Evolutionary conservation across 2,113 vertebrate genomes (phyloP), one percentile per base, ranked within the genome.

Genomic region (Empidonax alnorum): DNA sequence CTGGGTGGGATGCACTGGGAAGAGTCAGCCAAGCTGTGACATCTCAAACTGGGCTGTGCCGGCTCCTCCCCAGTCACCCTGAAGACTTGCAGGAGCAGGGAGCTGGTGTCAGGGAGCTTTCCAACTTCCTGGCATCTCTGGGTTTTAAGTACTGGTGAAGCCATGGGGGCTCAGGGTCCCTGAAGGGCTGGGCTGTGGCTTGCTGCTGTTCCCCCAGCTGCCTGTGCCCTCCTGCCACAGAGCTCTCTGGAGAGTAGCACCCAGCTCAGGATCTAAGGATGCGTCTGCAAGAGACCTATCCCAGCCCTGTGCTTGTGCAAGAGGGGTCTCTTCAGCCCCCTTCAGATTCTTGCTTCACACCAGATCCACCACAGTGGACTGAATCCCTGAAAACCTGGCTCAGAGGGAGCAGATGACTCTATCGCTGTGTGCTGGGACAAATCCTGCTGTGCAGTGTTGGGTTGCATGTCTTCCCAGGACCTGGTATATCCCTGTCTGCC

Each of bases 351-450:
- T 41, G 39, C 39, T 41, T 41, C 39, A 41, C 39, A 41, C 39
- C 39, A 41, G 39, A 41, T 41, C 39, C 39, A 41, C 39, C 1
- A 4, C 11, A 25, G 41, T 28, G 41, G 50, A 4, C 37, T 53
- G 59, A 11, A 71, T 75, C 31, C 30, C 39, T 0, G 0, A 65
- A 91, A 94, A 73, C 4, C 8, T 12, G 22, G 0, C 37, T 73
- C 0, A 1, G 23, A 35, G 30, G 63, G 53, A 39, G 27, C 0
- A 0, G 24, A 6, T 2, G 0, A 16, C 5, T 17, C 17, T 14
- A 1, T 9, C 7, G 24, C 0, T 1, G 3, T 20, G 30, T 22
- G 14, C 16, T 1, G 5, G 41, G 55, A 69, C 71, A 93, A 10
- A 27, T 5, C 14, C 52, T 46, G 49, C 13, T 17, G 21, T 30